A percentile compares a stretch with the other conserved stretches of the same genome.
These are phyloP conservation scores for Meliscaeva auricollis DNA, from an alignment of 2,888 invertebrate genomes.

Conservation along the genomic window DNA sequence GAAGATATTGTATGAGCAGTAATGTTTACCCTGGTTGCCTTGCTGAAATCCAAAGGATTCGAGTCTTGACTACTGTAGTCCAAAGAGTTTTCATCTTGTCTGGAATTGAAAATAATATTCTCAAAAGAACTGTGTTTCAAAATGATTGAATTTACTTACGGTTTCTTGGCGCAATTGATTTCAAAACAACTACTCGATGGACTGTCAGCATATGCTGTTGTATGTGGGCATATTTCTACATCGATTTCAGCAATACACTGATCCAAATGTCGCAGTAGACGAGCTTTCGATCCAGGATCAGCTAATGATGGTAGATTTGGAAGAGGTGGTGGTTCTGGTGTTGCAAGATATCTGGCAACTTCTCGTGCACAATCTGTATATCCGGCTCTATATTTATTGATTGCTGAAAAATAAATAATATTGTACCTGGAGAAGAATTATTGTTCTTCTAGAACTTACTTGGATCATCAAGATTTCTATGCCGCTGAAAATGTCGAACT, in stretches of 20 bases:
- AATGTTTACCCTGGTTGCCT: slow-evolving; percentile 78
- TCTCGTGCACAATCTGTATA: slow-evolving; percentile 88
- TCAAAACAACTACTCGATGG: slow-evolving; percentile 82
- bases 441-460: slow-evolving; percentile 79
- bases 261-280: slow-evolving; percentile 86
- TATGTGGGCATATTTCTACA: slow-evolving; percentile 85
- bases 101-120: slow-evolving; percentile 14
- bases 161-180: slow-evolving; percentile 78
- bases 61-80: slow-evolving; percentile 83
- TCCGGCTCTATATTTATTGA: slow-evolving; percentile 85
- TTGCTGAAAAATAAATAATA: slow-evolving; percentile 77
- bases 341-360: slow-evolving; percentile 84
- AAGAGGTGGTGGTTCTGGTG: slow-evolving; percentile 83
- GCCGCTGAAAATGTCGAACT: slow-evolving; percentile 91
- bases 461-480: slow-evolving; percentile 88
- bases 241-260: slow-evolving; percentile 87
- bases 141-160: slow-evolving; percentile 65
- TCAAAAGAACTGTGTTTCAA: background rate
- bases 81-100: slow-evolving; percentile 81
- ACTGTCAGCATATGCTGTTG: slow-evolving; percentile 80
- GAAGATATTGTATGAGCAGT: slow-evolving; percentile 72
- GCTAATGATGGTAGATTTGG: slow-evolving; percentile 84
- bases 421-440: background rate
- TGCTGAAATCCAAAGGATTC: slow-evolving; percentile 85
- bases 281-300: slow-evolving; percentile 86